Evolutionary conservation across 2,113 vertebrate genomes (phyloP).

Genomic region (Candoia aspera): DNA sequence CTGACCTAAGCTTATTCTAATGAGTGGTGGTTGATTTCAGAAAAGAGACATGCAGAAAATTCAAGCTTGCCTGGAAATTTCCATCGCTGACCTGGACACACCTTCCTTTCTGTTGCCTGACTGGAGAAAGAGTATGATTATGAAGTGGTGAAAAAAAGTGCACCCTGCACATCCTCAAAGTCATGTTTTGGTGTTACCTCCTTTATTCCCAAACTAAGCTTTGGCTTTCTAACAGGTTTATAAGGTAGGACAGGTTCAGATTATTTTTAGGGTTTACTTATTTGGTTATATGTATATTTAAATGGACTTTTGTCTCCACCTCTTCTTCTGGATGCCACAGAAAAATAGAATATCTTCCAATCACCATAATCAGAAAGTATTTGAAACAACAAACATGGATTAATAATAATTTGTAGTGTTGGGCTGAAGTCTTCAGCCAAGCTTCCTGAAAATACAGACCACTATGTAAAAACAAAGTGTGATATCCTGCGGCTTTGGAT

Average conservation of each 20-base stretch:
- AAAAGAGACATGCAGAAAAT: neutral
- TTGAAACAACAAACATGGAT: neutral
- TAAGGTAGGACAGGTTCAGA: neutral
- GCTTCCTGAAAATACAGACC: neutral
- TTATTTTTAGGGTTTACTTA: neutral
- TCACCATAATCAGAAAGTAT: neutral
- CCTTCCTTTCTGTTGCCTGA: neutral
- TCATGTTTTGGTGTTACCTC: neutral
- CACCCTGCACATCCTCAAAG: neutral
- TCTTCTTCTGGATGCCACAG: neutral
- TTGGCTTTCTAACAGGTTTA: neutral
- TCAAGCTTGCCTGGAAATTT: neutral
- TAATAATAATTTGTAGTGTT: neutral
- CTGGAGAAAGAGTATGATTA: neutral
- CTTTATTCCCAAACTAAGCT: neutral
- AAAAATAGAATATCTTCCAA: neutral
- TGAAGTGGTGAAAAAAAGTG: neutral
- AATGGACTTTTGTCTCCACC: neutral
- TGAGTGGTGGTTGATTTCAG: conserved; percentile 8
- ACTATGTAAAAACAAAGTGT: neutral
- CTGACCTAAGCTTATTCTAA: neutral
- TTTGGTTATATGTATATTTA: neutral
- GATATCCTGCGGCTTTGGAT: neutral
- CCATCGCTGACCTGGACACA: neutral
- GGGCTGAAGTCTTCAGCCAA: neutral